phyloP scores from a whole-genome alignment of 1,140 invertebrate genomes.

The Sipha flava region DNA sequence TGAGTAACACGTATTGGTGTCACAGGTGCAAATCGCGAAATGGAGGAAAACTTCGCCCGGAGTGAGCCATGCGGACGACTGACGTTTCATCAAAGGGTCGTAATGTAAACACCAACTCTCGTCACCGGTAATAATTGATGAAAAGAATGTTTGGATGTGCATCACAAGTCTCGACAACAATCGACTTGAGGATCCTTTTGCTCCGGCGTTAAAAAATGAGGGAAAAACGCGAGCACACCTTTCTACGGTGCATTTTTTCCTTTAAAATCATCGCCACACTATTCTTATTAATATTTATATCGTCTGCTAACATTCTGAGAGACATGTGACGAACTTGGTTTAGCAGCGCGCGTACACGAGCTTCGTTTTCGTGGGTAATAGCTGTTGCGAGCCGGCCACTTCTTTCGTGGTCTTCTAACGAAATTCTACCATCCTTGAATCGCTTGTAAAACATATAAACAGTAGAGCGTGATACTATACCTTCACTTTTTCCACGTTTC shows the following conservation, averaged over 20 bases:
- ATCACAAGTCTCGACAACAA: neutral
- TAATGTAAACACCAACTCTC: neutral
- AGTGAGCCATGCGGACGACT: neutral
- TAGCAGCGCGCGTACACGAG: too few species aligned
- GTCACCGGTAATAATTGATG: too few species aligned
- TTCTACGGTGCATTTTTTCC: neutral
- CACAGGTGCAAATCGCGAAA: too few species aligned
- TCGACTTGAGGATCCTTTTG: neutral
- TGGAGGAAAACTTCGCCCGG: too few species aligned
- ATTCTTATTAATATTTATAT: too few species aligned
- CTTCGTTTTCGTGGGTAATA: neutral
- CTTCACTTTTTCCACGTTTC: constrained; percentile 32
- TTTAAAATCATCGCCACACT: neutral
- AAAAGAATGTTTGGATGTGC: neutral
- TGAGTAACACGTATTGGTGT: too few species aligned
- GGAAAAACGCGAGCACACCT: neutral
- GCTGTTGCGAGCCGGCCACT: constrained; percentile 10
- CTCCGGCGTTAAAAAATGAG: neutral
- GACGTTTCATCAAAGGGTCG: neutral
- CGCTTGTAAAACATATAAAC: constrained; percentile 29
- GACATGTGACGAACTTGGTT: too few species aligned
- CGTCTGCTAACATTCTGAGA: too few species aligned
- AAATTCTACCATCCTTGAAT: constrained; percentile 33
- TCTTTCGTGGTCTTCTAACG: too few species aligned
- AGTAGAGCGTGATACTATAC: neutral